Conservation (phyloP, 2,797 vertebrate genomes). For the Xyrichtys novacula region DNA sequence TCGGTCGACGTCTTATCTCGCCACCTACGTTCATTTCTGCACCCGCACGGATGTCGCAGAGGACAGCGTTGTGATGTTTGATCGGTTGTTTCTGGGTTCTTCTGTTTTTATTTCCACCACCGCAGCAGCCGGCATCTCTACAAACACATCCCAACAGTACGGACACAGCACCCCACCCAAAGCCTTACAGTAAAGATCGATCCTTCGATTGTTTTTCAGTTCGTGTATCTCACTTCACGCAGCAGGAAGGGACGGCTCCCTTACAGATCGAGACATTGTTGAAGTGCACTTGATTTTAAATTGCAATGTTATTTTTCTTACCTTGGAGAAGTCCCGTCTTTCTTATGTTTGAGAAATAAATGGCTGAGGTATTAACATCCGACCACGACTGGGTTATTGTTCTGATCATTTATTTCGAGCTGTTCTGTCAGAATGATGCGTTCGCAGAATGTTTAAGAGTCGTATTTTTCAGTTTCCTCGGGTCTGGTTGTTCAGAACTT, state of each 20-base stretch:
- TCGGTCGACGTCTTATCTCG: slow-evolving; percentile 16
- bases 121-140: slow-evolving; percentile 35
- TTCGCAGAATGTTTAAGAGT: too few relatives aligned
- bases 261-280: slow-evolving; percentile 72
- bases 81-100: slow-evolving; percentile 27
- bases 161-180: slow-evolving; percentile 80
- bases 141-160: slow-evolving; percentile 52
- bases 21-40: slow-evolving; percentile 43
- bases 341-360: slow-evolving; percentile 87
- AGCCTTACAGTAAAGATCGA: slow-evolving; percentile 84
- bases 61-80: slow-evolving; percentile 37
- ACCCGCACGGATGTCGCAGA: slow-evolving; percentile 33
- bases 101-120: slow-evolving; percentile 7
- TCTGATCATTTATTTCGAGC: neutral
- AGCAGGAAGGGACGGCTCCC: slow-evolving; percentile 67
- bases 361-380: slow-evolving; percentile 72
- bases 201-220: slow-evolving; percentile 75
- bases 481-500: too few relatives aligned
- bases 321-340: slow-evolving; percentile 79
- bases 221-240: slow-evolving; percentile 78
- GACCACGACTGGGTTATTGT: slow-evolving; percentile 30
- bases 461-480: too few relatives aligned
- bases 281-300: slow-evolving; percentile 88
- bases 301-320: slow-evolving; percentile 83
- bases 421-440: too few relatives aligned